A percentile compares a stretch with the other conserved stretches of the same genome.
These are phyloP conservation scores for Symphodus melops DNA, from an alignment of 2,113 vertebrate species.

Conservation along the genomic window DNA sequence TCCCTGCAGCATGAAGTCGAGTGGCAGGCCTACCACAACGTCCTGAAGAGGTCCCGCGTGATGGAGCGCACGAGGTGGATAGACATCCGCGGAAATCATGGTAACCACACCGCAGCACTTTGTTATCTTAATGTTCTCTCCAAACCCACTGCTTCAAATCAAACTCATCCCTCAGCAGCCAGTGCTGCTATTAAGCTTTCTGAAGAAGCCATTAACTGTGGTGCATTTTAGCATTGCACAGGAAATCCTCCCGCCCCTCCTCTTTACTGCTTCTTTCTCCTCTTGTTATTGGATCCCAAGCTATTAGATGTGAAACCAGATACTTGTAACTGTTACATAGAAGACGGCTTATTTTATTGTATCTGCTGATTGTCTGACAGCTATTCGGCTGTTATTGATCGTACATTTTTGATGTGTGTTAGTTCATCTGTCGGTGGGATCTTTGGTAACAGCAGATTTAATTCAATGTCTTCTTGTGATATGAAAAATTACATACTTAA, in stretches of 20 bases:
- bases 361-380: conserved; percentile 21
- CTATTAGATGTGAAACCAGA: conserved; percentile 63
- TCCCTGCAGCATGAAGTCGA: conserved; percentile 93
- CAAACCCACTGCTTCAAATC: background rate
- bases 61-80: conserved; percentile 96
- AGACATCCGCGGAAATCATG: conserved; percentile 97
- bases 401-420: background rate
- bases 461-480: conserved; percentile 16
- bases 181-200: conserved; percentile 5
- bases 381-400: conserved; percentile 20
- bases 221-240: conserved; percentile 13
- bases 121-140: background rate
- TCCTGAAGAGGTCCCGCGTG: conserved; percentile 92
- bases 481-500: conserved; percentile 2
- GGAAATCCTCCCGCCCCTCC: conserved; percentile 30
- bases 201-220: conserved; percentile 33
- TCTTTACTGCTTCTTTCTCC: background rate
- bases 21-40: conserved; percentile 93
- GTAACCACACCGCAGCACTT: conserved; percentile 68
- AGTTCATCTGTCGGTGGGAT: background rate
- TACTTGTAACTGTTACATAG: conserved; percentile 22
- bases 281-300: conserved; percentile 41
- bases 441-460: background rate
- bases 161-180: background rate
- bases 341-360: conserved; percentile 16